Base-by-base conservation (phyloP, 2,113 vertebrate species). In the Arizona elegans region DNA sequence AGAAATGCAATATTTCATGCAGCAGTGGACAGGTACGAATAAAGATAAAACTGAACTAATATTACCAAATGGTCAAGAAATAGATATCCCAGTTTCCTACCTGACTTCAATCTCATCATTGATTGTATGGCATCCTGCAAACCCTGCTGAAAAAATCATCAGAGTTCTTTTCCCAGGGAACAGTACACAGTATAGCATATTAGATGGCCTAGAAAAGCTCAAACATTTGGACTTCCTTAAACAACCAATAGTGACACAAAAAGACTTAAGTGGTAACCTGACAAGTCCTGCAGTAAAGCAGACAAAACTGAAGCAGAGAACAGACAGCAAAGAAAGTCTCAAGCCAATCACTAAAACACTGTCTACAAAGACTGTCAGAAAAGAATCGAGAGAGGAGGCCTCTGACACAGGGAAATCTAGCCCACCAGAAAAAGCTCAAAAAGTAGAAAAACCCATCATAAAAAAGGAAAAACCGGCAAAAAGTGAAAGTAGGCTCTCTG, bases 51-150 rank as follows among this genome's bases (percentile, higher is more conserved):
- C 98, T 92, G 98, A 99, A 52, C 96, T 99, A 65, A 94, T 98
- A 65, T 96, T 99, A 91, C 98, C 98, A 81, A 99, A 98, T 97
- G 98, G 98, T 86, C 98, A 99, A 97, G 98, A 99, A 96, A 97
- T 99, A 85, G 98, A 99, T 91, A 98, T 99, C 90, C 99, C 99
- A 0, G 92, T 99, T 92, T 98, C 99, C 93, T 98, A 98, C 38
- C 97, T 99, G 95, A 99, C 98, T 2, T 99, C 99, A 0, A 98
- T 99, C 96, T 98, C 99, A 0, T 99, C 99, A 7, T 95, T 99
- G 88, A 99, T 99, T 58, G 99, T 99, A 93, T 99, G 99, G 99
- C 99, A 99, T 94, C 99, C 99, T 86, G 98, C 98, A 95, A 99
- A 99, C 96, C 98, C 99, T 89, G 97, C 96, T 90, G 99, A 99